Conservation (phyloP, 64 coral and sea anemone genomes). For the Montipora cactus region DNA sequence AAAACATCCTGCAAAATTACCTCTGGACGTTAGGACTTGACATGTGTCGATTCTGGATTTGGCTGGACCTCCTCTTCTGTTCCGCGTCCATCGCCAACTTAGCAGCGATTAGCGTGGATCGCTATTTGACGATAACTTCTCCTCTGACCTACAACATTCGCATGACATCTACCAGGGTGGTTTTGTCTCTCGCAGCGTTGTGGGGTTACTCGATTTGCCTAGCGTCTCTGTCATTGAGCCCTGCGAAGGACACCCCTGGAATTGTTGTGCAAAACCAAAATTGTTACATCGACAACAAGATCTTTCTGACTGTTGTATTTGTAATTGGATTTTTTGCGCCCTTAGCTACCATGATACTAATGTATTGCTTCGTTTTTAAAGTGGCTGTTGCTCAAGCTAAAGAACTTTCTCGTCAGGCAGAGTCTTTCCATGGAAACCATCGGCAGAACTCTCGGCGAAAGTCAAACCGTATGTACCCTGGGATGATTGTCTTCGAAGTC, state of each 20-base stretch:
- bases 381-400: constrained; percentile 83
- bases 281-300: constrained; percentile 75
- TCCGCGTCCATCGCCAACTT: constrained; percentile 89
- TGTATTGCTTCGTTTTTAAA: constrained; percentile 96
- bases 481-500: constrained; percentile 84
- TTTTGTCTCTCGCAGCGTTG: constrained; percentile 34
- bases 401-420: constrained; percentile 65
- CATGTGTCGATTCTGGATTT: constrained; percentile 83
- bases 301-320: constrained; percentile 84
- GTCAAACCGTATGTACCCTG: constrained; percentile 21
- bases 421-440: constrained; percentile 32
- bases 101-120: constrained; percentile 92
- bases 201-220: constrained; percentile 83
- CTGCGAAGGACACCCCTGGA: constrained; percentile 48
- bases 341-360: constrained; percentile 78
- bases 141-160: constrained; percentile 79
- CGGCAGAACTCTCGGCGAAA: constrained; percentile 5
- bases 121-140: constrained; percentile 90
- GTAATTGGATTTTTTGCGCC: constrained; percentile 83
- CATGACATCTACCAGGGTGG: constrained; percentile 73
- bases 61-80: constrained; percentile 89
- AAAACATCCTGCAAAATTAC: constrained; percentile 61
- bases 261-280: constrained; percentile 69
- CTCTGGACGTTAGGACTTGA: constrained; percentile 60
- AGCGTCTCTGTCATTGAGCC: constrained; percentile 73